Base-by-base conservation (phyloP, 1,140 invertebrate species). In the Berghia stephanieae region DNA sequence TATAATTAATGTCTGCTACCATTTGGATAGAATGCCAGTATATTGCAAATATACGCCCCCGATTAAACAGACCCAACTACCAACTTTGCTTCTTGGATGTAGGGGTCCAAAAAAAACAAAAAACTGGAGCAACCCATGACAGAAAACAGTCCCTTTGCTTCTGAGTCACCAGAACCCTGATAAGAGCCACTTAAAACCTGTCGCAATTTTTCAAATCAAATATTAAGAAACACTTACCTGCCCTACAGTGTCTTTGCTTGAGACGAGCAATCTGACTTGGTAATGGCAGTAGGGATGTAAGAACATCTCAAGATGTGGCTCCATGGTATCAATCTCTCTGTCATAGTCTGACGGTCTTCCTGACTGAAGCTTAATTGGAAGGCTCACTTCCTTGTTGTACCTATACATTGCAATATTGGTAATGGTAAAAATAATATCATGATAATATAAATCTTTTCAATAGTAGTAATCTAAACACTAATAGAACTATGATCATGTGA, bases 241-340 rank as follows among this genome's bases (percentile, higher is more conserved):
- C 4, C 86, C 86, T 13, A 88, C 68, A 67, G 80, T 82, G 52
- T 86, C 78, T 43, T 57, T 77, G 10, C 82, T 80, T 16, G 86
- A 78, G 46, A 82, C 75, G 1, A 79, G 68, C 10, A 88, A 81
- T 57, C 78, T 78, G 0, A 88, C 80, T 68, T 83, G 81, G 75
- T 88, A 88, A 21, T 79, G 79, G 75, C 87, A 88, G 6, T 82
- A 78, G 10, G 86, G 85, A 66, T 86, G 82, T n/a, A 84, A 80
- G 71, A 84, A 86, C 72, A 88, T 79, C 49, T 84, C 82, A 31
- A 88, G 68, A 44, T 87, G 82, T 31, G 67, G 60, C 36, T 79
- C 78, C 0, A 74, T 74, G 55, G 66, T 75, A 34, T 78, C 80
- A 43, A 52, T 57, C 10, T 69, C 52, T 38, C 66, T 74, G 60